These are phyloP conservation scores for Olivierus martensii DNA, from an alignment of 1,140 invertebrate species.

Conservation along the genomic window DNA sequence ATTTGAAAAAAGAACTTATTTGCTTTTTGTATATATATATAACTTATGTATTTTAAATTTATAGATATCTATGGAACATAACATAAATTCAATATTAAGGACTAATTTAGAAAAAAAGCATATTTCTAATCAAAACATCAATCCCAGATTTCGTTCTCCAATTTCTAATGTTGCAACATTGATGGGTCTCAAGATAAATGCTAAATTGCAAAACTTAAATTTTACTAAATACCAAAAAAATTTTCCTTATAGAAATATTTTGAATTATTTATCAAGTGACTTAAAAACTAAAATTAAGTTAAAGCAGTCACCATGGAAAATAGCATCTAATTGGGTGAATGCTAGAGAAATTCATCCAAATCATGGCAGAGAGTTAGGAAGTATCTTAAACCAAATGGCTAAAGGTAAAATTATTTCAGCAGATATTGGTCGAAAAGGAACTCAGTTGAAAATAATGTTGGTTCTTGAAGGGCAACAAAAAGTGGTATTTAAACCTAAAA, in stretches of 20 bases:
- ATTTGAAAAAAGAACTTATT: no score
- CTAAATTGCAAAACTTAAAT: slow-evolving; percentile 6
- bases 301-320: slow-evolving; percentile 15
- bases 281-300: slow-evolving; percentile 8
- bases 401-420: slow-evolving; percentile 52
- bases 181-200: slow-evolving; percentile 12
- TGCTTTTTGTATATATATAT: no score
- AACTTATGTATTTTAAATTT: background rate
- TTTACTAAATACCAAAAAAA: background rate
- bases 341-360: slow-evolving; percentile 48
- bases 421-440: slow-evolving; percentile 58
- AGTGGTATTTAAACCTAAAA: slow-evolving; percentile 79
- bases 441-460: slow-evolving; percentile 75
- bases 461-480: slow-evolving; percentile 59
- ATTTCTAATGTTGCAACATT: slow-evolving; percentile 11
- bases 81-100: slow-evolving; percentile 1
- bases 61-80: background rate
- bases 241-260: background rate
- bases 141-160: background rate
- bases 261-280: slow-evolving; percentile 6
- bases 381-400: slow-evolving; percentile 51
- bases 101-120: slow-evolving; percentile 3
- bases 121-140: background rate
- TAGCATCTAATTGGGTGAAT: slow-evolving; percentile 41
- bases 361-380: slow-evolving; percentile 38